Base-by-base conservation (phyloP, 2,113 vertebrate genomes). In the Fulica atra region DNA sequence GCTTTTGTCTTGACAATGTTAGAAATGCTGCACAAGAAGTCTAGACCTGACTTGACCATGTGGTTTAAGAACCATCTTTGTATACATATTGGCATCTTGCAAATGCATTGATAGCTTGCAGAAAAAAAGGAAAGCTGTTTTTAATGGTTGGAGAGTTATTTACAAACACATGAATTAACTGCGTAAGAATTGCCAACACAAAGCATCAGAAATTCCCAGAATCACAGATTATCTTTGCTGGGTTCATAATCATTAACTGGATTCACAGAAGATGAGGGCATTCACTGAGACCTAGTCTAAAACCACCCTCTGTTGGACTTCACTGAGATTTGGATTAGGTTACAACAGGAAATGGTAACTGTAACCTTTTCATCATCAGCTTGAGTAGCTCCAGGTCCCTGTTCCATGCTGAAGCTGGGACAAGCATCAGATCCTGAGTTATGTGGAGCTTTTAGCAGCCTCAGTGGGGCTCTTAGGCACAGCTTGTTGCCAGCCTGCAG, bases 121-220 rank as follows among this genome's bases (percentile, higher is more conserved):
- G 82, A 60, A 90, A 88, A 88, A 83, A 48, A 90, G n/a, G 56
- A 56, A 92, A 89, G 61, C 36, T 95, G 66, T n/a, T 96, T 97
- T 85, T 86, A 68, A 82, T 79, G 53, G 25, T 23, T 69, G 61
- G 31, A 83, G 65, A 91, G 85, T 87, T 87, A 87, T 95, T 97
- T 92, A 88, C 48, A 91, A 96, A 93, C 64, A 81, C 1, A 5
- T 72, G 16, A 44, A 87, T 93, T 71, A 86, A 61, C 56, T 71
- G 65, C 48, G 61, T 81, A 57, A 92, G 86, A 96, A 46, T 46
- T 74, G 60, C 33, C 40, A 81, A n/a, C 21, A 70, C 19, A 76
- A 66, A 90, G 28, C 48, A 63, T n/a, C 57, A 85, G 66, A 89
- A 89, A 65, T 56, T 87, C 77, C 54, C 53, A 65, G 74, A 81